phyloP scores from a whole-genome alignment of 2,113 vertebrate species.

The Neomonachus schauinslandi region DNA sequence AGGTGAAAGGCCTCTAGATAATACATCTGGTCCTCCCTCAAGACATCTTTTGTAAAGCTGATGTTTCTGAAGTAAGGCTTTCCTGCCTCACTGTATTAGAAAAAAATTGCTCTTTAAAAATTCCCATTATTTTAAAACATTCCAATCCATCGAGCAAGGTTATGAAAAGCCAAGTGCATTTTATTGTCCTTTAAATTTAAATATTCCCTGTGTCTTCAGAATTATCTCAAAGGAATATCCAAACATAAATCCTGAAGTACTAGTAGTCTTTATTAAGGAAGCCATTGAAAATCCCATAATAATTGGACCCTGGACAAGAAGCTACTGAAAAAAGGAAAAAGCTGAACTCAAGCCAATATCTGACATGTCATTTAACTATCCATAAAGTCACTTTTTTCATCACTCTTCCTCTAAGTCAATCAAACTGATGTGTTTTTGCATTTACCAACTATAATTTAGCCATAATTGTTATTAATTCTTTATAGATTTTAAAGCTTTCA shows the following conservation, averaged over 20 bases:
- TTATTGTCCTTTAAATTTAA: conserved; percentile 73
- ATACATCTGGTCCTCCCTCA: conserved; percentile 80
- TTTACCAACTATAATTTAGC: conserved; percentile 18
- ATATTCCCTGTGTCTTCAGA: conserved; percentile 8
- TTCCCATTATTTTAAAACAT: conserved; percentile 80
- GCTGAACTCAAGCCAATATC: not conserved
- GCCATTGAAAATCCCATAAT: not conserved
- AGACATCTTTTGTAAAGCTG: conserved; percentile 81
- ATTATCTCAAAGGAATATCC: conserved; percentile 11
- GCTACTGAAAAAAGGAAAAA: not conserved
- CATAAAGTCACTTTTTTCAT: not conserved
- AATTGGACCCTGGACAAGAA: not conserved
- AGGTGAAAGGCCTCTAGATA: conserved; percentile 83
- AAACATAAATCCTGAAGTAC: not conserved
- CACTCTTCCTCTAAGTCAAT: conserved; percentile 2
- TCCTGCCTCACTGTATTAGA: conserved; percentile 76
- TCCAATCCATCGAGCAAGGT: conserved; percentile 69
- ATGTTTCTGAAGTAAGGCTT: conserved; percentile 83
- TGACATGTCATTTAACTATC: conserved; percentile 15
- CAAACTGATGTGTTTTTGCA: not conserved
- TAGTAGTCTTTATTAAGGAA: not conserved
- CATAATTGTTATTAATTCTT: not conserved
- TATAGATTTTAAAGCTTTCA: conserved; percentile 20
- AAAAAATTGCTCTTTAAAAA: conserved; percentile 80
- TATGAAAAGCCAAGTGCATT: conserved; percentile 62